A percentile compares a stretch with the other conserved stretches of the same genome.
These are phyloP conservation scores for Xenopus tropicalis DNA, from an alignment of 2,113 vertebrate species.

Conservation along the genomic window UCB_Xtro_10.0 CM004443.2:27791501-27792000, in stretches of 20 bases:
- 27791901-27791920: background rate
- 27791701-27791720: slow-evolving; percentile 84
- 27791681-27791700: background rate
- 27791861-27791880: slow-evolving; percentile 96
- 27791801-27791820: slow-evolving; percentile 94
- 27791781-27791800: slow-evolving; percentile 96
- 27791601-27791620: too few relatives aligned
- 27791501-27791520: too few relatives aligned
- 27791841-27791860: slow-evolving; percentile 96
- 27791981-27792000: too few relatives aligned
- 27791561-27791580: too few relatives aligned
- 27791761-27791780: slow-evolving; percentile 97
- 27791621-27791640: too few relatives aligned
- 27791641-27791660: too few relatives aligned
- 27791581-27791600: too few relatives aligned
- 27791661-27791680: too few relatives aligned
- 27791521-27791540: too few relatives aligned
- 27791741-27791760: slow-evolving; percentile 94
- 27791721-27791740: slow-evolving; percentile 98
- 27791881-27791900: slow-evolving; percentile 91
- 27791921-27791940: background rate
- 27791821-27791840: slow-evolving; percentile 98
- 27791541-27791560: too few relatives aligned
- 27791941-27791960: background rate
- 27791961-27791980: background rate